phyloP scores from a whole-genome alignment of 2,888 invertebrate genomes.

The Pachymerium ferrugineum region DNA sequence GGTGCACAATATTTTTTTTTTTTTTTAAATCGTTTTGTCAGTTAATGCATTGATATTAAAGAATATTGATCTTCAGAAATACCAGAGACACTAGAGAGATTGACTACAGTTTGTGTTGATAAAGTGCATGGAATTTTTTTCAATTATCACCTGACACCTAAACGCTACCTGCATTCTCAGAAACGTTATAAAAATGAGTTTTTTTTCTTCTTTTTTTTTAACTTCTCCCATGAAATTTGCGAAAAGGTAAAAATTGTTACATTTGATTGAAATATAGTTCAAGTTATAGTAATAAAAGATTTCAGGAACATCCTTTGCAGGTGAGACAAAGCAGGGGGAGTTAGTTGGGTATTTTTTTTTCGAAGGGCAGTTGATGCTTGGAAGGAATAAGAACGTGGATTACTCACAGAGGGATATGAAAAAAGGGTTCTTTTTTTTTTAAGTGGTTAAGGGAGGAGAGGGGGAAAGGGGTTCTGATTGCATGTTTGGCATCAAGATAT shows the following conservation, averaged over 20 bases:
- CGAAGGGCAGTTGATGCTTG: no score
- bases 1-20: background rate
- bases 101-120: slow-evolving; percentile 24
- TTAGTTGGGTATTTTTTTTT: background rate
- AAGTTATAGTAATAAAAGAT: slow-evolving; percentile 27
- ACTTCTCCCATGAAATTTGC: background rate
- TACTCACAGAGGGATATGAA: background rate
- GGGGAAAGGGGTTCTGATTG: slow-evolving; percentile 19
- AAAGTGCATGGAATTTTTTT: slow-evolving; percentile 22
- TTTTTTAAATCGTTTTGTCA: no score
- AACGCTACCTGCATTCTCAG: slow-evolving; percentile 12
- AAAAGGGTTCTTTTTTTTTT: background rate
- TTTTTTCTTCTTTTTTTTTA: background rate
- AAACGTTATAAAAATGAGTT: slow-evolving; percentile 24
- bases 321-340: slow-evolving; percentile 8
- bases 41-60: slow-evolving; percentile 17
- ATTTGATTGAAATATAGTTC: slow-evolving; percentile 24
- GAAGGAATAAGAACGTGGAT: no score
- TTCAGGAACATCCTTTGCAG: slow-evolving; percentile 27
- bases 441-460: background rate
- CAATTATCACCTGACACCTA: slow-evolving; percentile 24
- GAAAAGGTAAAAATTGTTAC: slow-evolving; percentile 27
- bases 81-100: background rate
- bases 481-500: slow-evolving; percentile 32
- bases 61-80: slow-evolving; percentile 2